phyloP scores from a whole-genome alignment of 2,113 vertebrate genomes.

The Tretioscincus oriximinensis region DNA sequence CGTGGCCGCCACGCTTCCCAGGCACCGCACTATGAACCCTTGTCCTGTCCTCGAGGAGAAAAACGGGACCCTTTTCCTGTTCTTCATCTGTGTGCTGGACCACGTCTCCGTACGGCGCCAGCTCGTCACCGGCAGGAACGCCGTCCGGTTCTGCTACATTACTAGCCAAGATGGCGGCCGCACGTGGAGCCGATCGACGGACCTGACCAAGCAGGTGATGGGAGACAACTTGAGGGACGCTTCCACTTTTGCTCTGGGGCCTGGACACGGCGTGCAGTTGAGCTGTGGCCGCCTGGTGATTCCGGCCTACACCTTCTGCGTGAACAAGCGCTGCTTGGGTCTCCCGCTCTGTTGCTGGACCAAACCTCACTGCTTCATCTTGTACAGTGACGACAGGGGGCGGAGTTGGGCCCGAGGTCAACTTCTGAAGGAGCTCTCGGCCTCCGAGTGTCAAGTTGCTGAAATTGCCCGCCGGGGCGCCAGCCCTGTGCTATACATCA shows the following conservation, averaged over 20 bases:
- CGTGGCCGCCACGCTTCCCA: conserved; percentile 42
- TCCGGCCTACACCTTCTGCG: conserved; percentile 83
- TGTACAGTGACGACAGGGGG: conserved; percentile 88
- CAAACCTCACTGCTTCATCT: conserved; percentile 77
- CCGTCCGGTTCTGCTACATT: conserved; percentile 83
- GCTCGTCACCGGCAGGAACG: conserved; percentile 78
- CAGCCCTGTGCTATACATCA: conserved; percentile 82
- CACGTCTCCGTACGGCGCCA: conserved; percentile 77
- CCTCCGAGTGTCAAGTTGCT: conserved; percentile 86
- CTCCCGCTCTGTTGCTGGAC: conserved; percentile 52
- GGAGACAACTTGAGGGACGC: conserved; percentile 71
- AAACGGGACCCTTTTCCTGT: conserved; percentile 77
- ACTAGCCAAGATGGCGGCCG: conserved; percentile 78
- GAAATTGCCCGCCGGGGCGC: conserved; percentile 71
- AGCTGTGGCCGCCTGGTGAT: conserved; percentile 81
- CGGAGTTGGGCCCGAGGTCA: conserved; percentile 77
- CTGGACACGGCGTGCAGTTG: conserved; percentile 88
- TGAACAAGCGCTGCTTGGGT: conserved; percentile 55
- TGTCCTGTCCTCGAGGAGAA: conserved; percentile 69
- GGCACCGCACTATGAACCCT: conserved; percentile 76
- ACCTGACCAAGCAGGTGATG: conserved; percentile 83
- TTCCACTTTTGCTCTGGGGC: conserved; percentile 92
- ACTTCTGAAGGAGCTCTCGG: conserved; percentile 48
- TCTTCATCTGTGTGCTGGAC: conserved; percentile 87
- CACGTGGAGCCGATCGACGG: conserved; percentile 77